These are phyloP conservation scores for Tauraco erythrolophus DNA, from an alignment of 2,113 vertebrate species.

Conservation along the genomic window DNA sequence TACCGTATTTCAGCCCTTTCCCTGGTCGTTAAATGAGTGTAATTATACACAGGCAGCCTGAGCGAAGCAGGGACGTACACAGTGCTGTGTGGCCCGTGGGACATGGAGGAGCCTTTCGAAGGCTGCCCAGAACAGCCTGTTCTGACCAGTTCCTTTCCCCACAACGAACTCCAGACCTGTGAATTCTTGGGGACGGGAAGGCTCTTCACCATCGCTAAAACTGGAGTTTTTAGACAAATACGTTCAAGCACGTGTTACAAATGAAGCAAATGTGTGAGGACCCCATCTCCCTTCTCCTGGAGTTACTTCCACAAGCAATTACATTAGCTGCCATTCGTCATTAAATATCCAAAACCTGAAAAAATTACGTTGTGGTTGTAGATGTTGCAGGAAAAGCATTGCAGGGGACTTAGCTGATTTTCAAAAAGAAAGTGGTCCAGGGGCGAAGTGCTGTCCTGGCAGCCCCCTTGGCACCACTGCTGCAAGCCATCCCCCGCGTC, in stretches of 20 bases:
- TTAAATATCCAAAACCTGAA: background rate
- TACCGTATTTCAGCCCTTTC: background rate
- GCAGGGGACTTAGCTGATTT: background rate
- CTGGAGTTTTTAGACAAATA: background rate
- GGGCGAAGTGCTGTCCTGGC: fast-evolving
- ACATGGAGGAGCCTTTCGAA: fast-evolving
- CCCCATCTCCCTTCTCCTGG: background rate
- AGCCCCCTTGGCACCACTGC: fast-evolving
- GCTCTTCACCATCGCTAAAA: fast-evolving
- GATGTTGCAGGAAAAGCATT: background rate
- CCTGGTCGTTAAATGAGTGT: background rate
- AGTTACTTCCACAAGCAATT: background rate
- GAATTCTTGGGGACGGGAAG: background rate
- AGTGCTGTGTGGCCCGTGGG: fast-evolving
- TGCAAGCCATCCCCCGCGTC: fast-evolving
- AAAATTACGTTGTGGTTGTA: background rate
- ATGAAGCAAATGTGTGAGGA: background rate
- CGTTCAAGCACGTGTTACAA: background rate
- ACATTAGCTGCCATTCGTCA: background rate
- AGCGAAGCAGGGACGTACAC: background rate
- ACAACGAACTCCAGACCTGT: background rate
- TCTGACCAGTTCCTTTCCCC: background rate
- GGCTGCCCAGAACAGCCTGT: background rate
- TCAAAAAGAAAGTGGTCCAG: background rate
- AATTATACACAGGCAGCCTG: fast-evolving